Percentiles rank a stretch among this genome's conserved stretches.
phyloP scores from a whole-genome alignment of 2,888 invertebrate genomes.

The Agrotis clavis region DNA sequence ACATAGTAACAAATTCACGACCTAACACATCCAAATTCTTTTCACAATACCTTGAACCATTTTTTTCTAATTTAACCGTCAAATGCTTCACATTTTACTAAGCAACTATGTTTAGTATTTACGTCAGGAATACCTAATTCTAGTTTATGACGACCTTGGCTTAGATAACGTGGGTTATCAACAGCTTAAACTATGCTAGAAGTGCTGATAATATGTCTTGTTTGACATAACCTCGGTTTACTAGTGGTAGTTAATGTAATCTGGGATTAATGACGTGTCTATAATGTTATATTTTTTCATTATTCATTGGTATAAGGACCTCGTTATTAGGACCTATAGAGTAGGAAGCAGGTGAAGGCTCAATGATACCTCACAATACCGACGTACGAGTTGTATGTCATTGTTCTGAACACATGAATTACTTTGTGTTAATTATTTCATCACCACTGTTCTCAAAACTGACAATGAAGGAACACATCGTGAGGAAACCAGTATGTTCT shows the following conservation, averaged over 20 bases:
- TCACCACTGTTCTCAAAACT: no score
- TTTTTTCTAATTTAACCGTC: constrained; percentile 2
- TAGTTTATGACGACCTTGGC: constrained; percentile 62
- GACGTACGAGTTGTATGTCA: no score
- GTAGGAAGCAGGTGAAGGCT: no score
- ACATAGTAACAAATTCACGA: not conserved
- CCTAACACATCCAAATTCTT: constrained; percentile 37
- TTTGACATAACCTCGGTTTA: constrained; percentile 51
- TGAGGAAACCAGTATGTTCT: no score
- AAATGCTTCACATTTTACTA: constrained; percentile 17
- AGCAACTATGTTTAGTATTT: constrained; percentile 34
- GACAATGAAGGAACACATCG: no score
- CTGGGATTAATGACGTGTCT: constrained; percentile 23
- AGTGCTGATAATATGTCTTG: constrained; percentile 58
- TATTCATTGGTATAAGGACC: not conserved
- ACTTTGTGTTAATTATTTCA: no score
- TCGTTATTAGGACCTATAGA: no score
- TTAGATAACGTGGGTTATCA: constrained; percentile 65
- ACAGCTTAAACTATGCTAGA: constrained; percentile 63
- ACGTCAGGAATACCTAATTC: constrained; percentile 64
- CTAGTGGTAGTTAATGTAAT: constrained; percentile 37
- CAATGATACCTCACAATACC: no score
- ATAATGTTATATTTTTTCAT: not conserved
- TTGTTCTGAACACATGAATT: no score
- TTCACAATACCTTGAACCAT: constrained; percentile 23